Evolutionary conservation across 2,797 vertebrate species (phyloP).

Genomic region (Petrocephalus schoutedeni): DNA sequence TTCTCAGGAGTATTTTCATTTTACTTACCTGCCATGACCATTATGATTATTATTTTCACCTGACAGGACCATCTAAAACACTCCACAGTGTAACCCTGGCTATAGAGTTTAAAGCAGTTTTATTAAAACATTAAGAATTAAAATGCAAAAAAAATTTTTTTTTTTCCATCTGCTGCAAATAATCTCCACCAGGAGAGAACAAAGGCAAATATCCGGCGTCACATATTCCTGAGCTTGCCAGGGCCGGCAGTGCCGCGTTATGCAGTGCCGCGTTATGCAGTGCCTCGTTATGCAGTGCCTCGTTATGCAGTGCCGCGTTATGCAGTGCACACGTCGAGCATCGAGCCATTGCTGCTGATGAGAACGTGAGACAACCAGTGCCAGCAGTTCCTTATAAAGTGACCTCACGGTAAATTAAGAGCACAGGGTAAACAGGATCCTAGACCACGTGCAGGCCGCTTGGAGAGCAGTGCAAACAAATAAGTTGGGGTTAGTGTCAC

Average conservation of each 20-base stretch:
- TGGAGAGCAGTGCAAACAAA: not conserved
- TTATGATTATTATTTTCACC: not conserved
- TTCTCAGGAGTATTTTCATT: not conserved
- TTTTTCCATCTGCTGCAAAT: conserved; percentile 4
- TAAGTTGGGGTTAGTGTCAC: not conserved
- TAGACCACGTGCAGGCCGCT: not conserved
- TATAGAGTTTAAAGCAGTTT: not conserved
- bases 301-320: no score
- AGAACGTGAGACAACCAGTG: not conserved
- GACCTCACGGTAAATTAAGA: conserved; percentile 10
- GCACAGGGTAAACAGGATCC: not conserved
- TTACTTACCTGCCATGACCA: not conserved
- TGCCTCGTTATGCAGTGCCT: not conserved
- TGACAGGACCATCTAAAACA: not conserved
- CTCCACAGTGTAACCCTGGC: not conserved
- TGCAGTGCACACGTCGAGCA: not conserved
- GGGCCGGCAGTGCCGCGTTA: not conserved
- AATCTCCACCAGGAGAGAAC: not conserved
- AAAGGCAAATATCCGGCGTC: not conserved
- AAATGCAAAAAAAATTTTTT: not conserved
- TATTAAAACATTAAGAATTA: not conserved
- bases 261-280: no score
- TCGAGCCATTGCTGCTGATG: not conserved
- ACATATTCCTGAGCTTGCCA: not conserved
- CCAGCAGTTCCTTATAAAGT: conserved; percentile 6